phyloP scores from a whole-genome alignment of 1,140 invertebrate genomes.

The Aphelenchoides avenae region DNA sequence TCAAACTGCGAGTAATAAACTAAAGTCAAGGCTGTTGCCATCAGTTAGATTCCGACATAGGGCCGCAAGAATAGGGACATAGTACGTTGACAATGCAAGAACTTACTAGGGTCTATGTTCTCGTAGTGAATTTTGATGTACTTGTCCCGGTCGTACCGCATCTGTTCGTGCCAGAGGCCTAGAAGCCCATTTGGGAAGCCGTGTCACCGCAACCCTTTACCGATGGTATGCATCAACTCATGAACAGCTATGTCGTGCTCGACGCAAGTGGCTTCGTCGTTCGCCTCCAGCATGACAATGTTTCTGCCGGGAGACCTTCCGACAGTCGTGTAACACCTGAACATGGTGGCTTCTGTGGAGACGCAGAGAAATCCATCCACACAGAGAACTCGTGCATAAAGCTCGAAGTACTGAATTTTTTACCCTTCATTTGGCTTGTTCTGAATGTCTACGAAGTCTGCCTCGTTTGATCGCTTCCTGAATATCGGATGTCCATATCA shows the following conservation, averaged over 20 bases:
- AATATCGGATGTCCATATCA: background rate
- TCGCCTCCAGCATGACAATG: slow-evolving; percentile 25
- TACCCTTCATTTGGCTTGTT: slow-evolving; percentile 20
- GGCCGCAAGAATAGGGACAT: background rate
- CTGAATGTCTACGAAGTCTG: slow-evolving; percentile 19
- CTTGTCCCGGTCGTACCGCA: slow-evolving; percentile 51
- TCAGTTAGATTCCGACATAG: too few relatives aligned
- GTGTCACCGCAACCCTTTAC: too few relatives aligned
- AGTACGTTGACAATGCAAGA: background rate
- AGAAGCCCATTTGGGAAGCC: too few relatives aligned
- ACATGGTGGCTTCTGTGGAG: background rate
- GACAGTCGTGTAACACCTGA: slow-evolving; percentile 20
- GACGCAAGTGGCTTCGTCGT: slow-evolving; percentile 28
- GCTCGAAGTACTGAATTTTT: slow-evolving; percentile 6
- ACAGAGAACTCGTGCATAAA: too few relatives aligned
- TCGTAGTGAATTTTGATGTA: slow-evolving; percentile 53
- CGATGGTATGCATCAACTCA: slow-evolving; percentile 30
- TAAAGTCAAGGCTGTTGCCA: too few relatives aligned
- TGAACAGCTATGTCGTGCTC: slow-evolving; percentile 42
- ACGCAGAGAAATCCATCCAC: background rate
- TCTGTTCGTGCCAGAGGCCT: slow-evolving; percentile 40
- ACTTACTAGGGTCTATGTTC: slow-evolving; percentile 49
- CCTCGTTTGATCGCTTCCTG: slow-evolving; percentile 16
- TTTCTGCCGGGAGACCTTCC: slow-evolving; percentile 20
- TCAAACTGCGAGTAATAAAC: slow-evolving; percentile 52